Conservation (phyloP, 2,113 vertebrate species). For the Nansenia antarctica region DNA sequence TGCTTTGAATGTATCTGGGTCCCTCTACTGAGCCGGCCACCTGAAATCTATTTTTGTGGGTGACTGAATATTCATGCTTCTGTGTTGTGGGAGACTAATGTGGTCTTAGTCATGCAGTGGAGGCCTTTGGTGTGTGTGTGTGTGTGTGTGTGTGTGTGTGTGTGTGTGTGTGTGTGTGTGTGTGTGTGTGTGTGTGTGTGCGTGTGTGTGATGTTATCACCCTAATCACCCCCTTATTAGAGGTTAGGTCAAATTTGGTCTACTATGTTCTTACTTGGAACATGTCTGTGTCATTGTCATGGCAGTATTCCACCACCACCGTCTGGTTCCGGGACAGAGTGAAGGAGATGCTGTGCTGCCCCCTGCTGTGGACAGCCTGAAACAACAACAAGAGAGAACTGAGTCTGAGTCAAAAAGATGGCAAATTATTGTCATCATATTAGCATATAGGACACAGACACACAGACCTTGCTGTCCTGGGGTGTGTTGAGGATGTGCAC, state of each 20-base stretch:
- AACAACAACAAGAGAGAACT: slow-evolving; percentile 59
- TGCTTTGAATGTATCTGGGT: slow-evolving; percentile 9
- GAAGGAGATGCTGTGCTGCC: slow-evolving; percentile 97
- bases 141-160: neutral
- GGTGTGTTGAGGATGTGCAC: slow-evolving; percentile 95
- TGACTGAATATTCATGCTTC: neutral
- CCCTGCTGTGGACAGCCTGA: slow-evolving; percentile 93
- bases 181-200: no score
- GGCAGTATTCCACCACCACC: slow-evolving; percentile 95
- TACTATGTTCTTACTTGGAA: slow-evolving; percentile 86
- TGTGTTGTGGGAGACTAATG: neutral
- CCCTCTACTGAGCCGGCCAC: slow-evolving; percentile 8
- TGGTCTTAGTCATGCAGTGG: neutral
- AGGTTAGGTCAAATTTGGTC: no score
- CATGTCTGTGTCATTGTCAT: slow-evolving; percentile 96
- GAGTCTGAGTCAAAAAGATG: no score
- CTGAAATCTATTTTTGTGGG: neutral
- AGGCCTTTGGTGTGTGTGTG: neutral
- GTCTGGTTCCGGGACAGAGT: slow-evolving; percentile 95
- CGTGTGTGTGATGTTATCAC: no score
- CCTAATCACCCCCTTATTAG: no score
- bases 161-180: neutral
- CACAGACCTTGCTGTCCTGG: slow-evolving; percentile 90
- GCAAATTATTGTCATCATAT: neutral
- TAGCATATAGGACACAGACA: neutral